Conservation (phyloP, 2,113 vertebrate genomes). For the Podarcis raffonei region DNA sequence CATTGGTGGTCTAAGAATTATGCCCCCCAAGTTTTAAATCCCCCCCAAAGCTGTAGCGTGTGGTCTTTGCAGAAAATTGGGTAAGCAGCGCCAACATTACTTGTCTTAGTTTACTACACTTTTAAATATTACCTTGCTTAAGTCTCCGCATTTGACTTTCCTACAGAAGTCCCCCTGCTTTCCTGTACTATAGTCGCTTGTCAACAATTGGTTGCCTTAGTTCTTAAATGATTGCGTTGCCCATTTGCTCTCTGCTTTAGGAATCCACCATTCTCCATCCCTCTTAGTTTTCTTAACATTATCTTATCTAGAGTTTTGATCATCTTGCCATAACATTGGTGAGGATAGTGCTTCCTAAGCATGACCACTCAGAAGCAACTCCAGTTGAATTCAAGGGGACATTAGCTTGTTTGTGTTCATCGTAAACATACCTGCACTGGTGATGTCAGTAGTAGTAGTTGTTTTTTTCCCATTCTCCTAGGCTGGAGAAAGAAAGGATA, state of each 20-base stretch:
- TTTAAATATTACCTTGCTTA: constrained; percentile 13
- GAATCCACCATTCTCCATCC: background rate
- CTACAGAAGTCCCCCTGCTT: background rate
- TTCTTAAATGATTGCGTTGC: constrained; percentile 20
- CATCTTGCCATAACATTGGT: background rate
- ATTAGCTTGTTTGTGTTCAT: background rate
- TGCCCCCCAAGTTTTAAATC: background rate
- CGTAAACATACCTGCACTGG: too few relatives aligned
- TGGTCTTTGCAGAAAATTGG: background rate
- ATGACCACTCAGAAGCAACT: background rate
- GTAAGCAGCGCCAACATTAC: background rate
- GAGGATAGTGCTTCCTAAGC: background rate
- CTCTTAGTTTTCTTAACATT: background rate
- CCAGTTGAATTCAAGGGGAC: background rate
- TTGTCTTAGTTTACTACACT: constrained; percentile 24
- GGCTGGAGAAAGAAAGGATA: background rate
- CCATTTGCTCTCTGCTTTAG: constrained; percentile 1
- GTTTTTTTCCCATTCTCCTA: background rate
- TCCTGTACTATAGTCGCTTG: constrained; percentile 10
- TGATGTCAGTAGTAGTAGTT: too few relatives aligned
- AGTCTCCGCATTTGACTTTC: background rate
- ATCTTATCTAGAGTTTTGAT: background rate
- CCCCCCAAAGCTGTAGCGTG: background rate
- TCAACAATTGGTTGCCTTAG: constrained; percentile 9
- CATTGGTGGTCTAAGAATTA: background rate